Percentiles rank a stretch among this genome's conserved stretches.
phyloP scores from a whole-genome alignment of 2,113 vertebrate species.

The Narcine bancroftii region DNA sequence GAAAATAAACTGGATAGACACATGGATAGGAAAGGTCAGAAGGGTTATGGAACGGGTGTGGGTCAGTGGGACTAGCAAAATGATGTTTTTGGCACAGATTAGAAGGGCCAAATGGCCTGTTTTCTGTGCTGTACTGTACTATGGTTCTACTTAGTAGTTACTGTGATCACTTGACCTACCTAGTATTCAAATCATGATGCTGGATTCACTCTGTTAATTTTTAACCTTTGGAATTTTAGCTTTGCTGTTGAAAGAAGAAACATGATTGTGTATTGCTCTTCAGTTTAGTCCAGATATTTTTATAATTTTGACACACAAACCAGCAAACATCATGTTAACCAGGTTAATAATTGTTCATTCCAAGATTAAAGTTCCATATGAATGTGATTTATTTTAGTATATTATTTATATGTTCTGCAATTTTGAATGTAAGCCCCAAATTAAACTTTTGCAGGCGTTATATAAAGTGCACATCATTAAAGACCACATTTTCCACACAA shows the following conservation, averaged over 20 bases:
- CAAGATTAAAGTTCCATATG: not conserved
- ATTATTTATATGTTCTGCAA: not conserved
- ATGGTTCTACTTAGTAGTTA: not conserved
- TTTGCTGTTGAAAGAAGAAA: no score
- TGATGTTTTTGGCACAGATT: no score
- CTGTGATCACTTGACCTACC: not conserved
- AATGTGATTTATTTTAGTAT: not conserved
- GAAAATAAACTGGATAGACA: no score
- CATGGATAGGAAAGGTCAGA: no score
- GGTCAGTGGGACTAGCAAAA: no score
- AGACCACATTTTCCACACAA: not conserved
- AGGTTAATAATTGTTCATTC: not conserved
- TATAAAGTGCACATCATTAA: not conserved
- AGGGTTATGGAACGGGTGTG: no score
- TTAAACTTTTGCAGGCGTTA: not conserved
- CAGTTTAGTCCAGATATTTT: no score
- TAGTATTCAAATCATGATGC: not conserved
- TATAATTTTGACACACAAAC: not conserved
- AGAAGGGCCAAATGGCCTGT: no score
- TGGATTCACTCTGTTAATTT: not conserved
- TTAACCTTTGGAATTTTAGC: not conserved
- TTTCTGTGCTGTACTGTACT: no score
- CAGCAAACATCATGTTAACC: no score
- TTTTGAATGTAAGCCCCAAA: not conserved
- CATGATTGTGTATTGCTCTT: no score